Evolutionary conservation across 1,140 invertebrate genomes (phyloP).

Genomic region (Penaeus indicus): DNA sequence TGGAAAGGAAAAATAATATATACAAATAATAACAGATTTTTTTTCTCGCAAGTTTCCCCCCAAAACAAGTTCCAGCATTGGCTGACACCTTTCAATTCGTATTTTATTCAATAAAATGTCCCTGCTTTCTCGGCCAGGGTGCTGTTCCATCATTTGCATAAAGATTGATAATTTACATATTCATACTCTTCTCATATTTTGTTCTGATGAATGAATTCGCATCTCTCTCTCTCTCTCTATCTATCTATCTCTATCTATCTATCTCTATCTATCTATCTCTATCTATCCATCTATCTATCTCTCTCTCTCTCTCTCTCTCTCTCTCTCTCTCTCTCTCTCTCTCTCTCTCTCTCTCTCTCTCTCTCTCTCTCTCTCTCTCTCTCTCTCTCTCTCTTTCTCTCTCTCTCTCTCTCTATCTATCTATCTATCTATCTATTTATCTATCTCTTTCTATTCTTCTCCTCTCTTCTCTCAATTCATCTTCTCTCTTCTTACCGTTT

Average conservation of each 20-base stretch:
- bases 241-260: constrained; percentile 29
- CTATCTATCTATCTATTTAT: background rate
- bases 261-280: background rate
- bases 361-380: constrained; percentile 44
- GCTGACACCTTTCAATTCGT: too few relatives aligned
- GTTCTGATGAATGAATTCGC: constrained; percentile 9
- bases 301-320: background rate
- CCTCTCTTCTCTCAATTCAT: too few relatives aligned
- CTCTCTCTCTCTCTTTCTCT: constrained; percentile 4
- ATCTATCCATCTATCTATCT: background rate
- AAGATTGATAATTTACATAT: constrained; percentile 63
- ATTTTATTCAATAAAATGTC: too few relatives aligned
- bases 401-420: background rate
- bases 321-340: constrained; percentile 12
- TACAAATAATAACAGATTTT: background rate
- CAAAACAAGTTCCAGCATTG: too few relatives aligned
- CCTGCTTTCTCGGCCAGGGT: too few relatives aligned
- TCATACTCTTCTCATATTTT: constrained; percentile 60
- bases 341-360: constrained; percentile 17
- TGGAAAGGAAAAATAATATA: background rate
- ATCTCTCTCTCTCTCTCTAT: constrained; percentile 43
- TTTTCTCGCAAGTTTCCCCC: too few relatives aligned
- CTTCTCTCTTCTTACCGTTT: too few relatives aligned
- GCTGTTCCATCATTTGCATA: constrained; percentile 49
- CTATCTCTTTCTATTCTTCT: too few relatives aligned